phyloP scores from a whole-genome alignment of 2,888 invertebrate genomes.

The Abrostola triplasia region DNA sequence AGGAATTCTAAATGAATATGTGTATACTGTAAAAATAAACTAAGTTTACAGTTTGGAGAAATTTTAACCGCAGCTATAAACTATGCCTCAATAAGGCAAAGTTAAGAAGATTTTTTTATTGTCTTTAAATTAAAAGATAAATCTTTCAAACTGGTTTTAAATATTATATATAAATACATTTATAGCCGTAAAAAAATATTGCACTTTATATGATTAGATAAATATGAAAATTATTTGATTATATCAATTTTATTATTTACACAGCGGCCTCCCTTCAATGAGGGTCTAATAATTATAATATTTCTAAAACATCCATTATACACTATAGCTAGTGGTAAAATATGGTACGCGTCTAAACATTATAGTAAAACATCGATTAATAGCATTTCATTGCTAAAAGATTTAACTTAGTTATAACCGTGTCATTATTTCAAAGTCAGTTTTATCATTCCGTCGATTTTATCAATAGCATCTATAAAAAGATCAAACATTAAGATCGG shows the following conservation, averaged over 20 bases:
- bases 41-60: constrained; percentile 15
- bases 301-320: neutral
- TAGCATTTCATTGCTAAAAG: too few relatives aligned
- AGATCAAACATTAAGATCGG: too few relatives aligned
- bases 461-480: too few relatives aligned
- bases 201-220: constrained; percentile 1
- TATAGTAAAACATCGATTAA: neutral
- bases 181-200: constrained; percentile 13
- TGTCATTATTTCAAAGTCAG: too few relatives aligned
- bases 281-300: neutral
- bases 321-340: neutral
- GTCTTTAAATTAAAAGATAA: constrained; percentile 13
- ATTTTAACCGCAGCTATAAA: constrained; percentile 6
- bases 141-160: constrained; percentile 28
- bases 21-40: constrained; percentile 19
- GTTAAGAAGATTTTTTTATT: constrained; percentile 9
- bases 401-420: too few relatives aligned
- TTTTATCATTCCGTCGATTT: too few relatives aligned
- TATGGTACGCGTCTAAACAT: neutral
- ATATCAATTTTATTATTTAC: constrained; percentile 17
- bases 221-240: constrained; percentile 16
- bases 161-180: constrained; percentile 10
- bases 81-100: neutral
- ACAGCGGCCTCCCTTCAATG: constrained; percentile 3
- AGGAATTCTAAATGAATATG: constrained; percentile 20